Base-by-base conservation (phyloP, 2,888 invertebrate species). In the Sycophila texana region DNA sequence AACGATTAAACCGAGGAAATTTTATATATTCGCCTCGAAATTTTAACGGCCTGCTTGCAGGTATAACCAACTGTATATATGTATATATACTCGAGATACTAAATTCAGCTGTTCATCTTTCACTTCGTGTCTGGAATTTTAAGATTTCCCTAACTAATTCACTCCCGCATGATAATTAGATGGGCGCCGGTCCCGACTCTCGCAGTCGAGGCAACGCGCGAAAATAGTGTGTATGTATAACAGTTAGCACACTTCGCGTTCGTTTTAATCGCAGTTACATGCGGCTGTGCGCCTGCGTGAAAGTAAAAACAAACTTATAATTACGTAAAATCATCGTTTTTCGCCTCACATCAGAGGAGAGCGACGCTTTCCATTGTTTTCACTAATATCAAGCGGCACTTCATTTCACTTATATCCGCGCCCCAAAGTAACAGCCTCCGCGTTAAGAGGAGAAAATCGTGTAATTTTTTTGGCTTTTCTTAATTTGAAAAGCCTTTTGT, bases 151-250 rank as follows among this genome's bases (percentile, higher is more conserved):
- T 65, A 49, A 16, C 26, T 67, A 67, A 67, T 67, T 67, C 49
- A 26, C 67, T n/a, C 47, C 53, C 53, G 67, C 26, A 26, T 53
- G 67, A 51, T 67, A 67, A 67, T 67, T 67, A 53, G 22, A 18
- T 20, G 47, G 14, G 67, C 67, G 51, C 7, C 51, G 51, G 51
- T 13, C 5, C 22, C 10, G 30, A 39, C 65, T n/a, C 26, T 20
- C 22, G 47, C 61, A 13, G 61, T 22, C 13, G 60, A 60, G 12
- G n/a, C 16, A 67, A 53, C 53, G 14, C 16, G 67, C 20, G 67
- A 67, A 39, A 67, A n/a, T 26, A 26, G 26, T 26, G 3, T 26
- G 26, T 26, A 26, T 67, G n/a, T 16, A 53, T 53, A 67, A 67
- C 67, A 53, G 26, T 67, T n/a, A 51, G 67, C 65, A n/a, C 67